Base-by-base conservation (phyloP, 2,113 vertebrate genomes). In the Eidolon helvum region DNA sequence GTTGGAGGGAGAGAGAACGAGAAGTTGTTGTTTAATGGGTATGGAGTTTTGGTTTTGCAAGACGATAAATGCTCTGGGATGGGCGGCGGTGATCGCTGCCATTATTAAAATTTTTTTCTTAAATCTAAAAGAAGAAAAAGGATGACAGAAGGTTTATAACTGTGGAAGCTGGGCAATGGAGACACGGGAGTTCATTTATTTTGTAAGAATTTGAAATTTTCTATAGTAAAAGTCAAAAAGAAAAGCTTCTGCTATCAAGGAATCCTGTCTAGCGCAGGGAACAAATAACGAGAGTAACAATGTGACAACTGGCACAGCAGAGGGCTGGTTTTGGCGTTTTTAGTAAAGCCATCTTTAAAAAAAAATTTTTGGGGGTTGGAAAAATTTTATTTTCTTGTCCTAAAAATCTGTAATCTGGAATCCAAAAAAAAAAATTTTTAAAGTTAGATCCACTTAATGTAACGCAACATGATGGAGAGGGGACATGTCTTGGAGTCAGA, bases 401-500 rank as follows among this genome's bases (percentile, higher is more conserved):
- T 50, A 50, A 50, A 50, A 50, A 50, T 50, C 1, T 50, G 50
- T 50, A 50, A 50, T 50, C 50, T 50, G 50, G 50, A 50, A 50
- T 50, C 50, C 50, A 50, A 50, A 50, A 50, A 50, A n/a, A 86
- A 94, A 74, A 26, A 22, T 68, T 53, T 26, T 69, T 43, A 6
- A 33, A 80, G 22, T 80, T 26, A 35, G 48, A 87, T 48, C 15
- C 55, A 45, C 68, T 83, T 74, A 79, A 78, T 7, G 38, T 57
- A 26, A 93, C 18, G 88, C 86, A 40, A 55, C n/a, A 40, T 4
- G 12, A 63, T 75, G 30, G 48, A 71, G 40, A 84, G 16, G 77
- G 33, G 68, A 74, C 1, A 38, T 68, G 92, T 90, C 96, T 96
- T 97, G 97, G 95, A 94, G 96, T 97, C 83, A 96, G 71, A 98